phyloP scores from a whole-genome alignment of 2,888 invertebrate species.

The Plebejus argus region DNA sequence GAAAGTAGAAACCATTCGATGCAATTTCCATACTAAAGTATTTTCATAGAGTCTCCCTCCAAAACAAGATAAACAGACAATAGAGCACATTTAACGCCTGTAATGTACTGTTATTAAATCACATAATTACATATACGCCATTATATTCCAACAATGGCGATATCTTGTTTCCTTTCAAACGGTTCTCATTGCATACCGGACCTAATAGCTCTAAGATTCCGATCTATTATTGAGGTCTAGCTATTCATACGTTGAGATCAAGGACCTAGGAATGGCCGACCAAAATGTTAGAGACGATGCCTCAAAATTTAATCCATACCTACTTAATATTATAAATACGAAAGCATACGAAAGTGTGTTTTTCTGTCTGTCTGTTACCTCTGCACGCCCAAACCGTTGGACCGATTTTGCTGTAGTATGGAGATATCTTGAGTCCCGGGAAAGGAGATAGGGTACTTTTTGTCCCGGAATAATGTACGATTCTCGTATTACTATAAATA shows the following conservation, averaged over 20 bases:
- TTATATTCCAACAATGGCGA: conserved; percentile 51
- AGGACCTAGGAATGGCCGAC: neutral
- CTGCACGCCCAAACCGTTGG: no score
- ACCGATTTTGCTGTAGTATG: no score
- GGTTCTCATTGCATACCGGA: conserved; percentile 16
- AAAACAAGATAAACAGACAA: conserved; percentile 22
- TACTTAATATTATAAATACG: no score
- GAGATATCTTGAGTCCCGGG: no score
- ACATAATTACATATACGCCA: conserved; percentile 39
- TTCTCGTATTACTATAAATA: no score
- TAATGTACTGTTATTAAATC: conserved; percentile 26
- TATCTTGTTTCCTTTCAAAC: conserved; percentile 41
- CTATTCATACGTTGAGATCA: conserved; percentile 19
- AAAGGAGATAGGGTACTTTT: no score
- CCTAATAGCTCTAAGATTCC: conserved; percentile 5
- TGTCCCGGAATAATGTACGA: no score
- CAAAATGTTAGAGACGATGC: neutral
- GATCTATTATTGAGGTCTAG: conserved; percentile 14
- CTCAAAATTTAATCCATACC: neutral
- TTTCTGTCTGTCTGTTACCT: no score
- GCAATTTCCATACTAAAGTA: no score
- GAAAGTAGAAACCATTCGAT: no score
- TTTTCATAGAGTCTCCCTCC: neutral
- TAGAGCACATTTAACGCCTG: conserved; percentile 14
- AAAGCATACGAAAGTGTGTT: no score